Evolutionary conservation across 2,888 invertebrate species (phyloP).

Genomic region (Imbricaverruca yamaguchii): DNA sequence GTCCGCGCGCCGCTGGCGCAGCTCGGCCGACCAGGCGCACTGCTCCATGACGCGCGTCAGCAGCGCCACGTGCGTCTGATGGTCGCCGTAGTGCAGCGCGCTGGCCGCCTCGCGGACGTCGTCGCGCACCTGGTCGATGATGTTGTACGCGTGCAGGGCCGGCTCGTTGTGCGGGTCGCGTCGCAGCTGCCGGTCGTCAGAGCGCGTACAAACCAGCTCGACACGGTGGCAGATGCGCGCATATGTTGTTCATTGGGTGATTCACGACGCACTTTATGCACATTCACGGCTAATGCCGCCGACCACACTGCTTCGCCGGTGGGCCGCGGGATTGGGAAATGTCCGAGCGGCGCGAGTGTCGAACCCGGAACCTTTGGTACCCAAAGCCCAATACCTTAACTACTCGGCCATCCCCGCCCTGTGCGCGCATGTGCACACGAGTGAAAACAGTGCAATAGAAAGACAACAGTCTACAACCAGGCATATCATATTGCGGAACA

Average conservation of each 20-base stretch:
- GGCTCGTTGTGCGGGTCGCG: constrained; percentile 69
- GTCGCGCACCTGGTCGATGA: constrained; percentile 56
- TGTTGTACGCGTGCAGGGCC: constrained; percentile 59
- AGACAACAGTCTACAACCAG: too few relatives aligned
- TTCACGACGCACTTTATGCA: too few relatives aligned
- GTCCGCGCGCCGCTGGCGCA: constrained; percentile 79
- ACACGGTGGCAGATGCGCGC: not conserved
- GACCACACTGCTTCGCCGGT: too few relatives aligned
- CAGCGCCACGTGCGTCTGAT: constrained; percentile 48
- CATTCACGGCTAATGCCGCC: too few relatives aligned
- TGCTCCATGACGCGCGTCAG: constrained; percentile 41
- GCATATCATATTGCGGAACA: not conserved
- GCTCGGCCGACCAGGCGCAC: constrained; percentile 79
- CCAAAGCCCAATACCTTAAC: too few relatives aligned
- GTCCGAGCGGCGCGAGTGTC: too few relatives aligned
- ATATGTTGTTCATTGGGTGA: too few relatives aligned
- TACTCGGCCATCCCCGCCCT: too few relatives aligned
- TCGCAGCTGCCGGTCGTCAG: constrained; percentile 47
- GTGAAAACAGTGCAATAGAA: too few relatives aligned
- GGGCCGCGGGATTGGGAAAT: too few relatives aligned
- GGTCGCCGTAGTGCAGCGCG: constrained; percentile 52
- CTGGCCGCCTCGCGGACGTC: constrained; percentile 58
- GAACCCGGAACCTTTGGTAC: too few relatives aligned
- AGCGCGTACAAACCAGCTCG: too few relatives aligned
- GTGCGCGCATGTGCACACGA: not conserved